A percentile compares a stretch with the other conserved stretches of the same genome.
Conservation (phyloP, 2,797 vertebrate genomes). For the Centropyge bicolor region DNA sequence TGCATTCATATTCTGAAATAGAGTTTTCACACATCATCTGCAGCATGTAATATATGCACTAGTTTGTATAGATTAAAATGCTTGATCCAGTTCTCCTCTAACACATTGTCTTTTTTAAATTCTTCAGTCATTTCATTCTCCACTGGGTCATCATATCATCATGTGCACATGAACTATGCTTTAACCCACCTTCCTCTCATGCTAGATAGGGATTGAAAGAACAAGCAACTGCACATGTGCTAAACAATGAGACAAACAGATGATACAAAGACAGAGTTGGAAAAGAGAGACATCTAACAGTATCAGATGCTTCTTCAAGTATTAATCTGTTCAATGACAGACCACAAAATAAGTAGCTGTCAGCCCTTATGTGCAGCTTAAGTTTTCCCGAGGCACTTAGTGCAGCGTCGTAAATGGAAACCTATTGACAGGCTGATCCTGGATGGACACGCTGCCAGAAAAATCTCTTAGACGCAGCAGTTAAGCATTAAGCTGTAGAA, state of each 20-base stretch:
- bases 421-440: constrained; percentile 23
- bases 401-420: constrained; percentile 26
- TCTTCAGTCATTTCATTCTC: not conserved
- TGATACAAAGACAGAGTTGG: not conserved
- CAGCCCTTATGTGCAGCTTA: constrained; percentile 11
- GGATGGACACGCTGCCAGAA: not conserved
- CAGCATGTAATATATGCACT: not conserved
- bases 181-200: not conserved
- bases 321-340: constrained; percentile 20
- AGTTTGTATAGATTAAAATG: not conserved
- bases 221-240: not conserved
- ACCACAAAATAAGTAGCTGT: constrained; percentile 37
- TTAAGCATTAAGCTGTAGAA: constrained; percentile 8
- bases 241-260: constrained; percentile 2
- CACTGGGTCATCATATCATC: not conserved
- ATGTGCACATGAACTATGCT: not conserved
- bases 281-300: not conserved
- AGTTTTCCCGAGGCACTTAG: constrained; percentile 18
- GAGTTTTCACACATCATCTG: not conserved
- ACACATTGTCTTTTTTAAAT: not conserved
- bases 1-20: not conserved
- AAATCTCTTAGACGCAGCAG: constrained; percentile 10
- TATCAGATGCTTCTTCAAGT: not conserved
- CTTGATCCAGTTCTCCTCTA: not conserved
- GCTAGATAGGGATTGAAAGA: not conserved